Base-by-base conservation (phyloP, 2,797 vertebrate species). In the Chelon auratus region DNA sequence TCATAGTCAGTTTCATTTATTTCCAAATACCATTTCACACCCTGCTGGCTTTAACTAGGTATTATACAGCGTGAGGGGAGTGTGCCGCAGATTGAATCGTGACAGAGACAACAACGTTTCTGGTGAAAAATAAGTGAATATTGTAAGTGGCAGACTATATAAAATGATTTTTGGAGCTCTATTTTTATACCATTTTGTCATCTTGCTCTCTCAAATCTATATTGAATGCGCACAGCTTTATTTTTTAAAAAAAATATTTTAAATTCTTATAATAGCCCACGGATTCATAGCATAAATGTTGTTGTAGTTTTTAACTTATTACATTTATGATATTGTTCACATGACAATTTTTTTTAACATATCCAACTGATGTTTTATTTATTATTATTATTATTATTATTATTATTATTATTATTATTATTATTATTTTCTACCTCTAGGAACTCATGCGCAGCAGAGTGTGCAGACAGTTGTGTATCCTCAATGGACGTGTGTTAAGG, bases 21-120 rank as follows among this genome's bases (percentile, higher is more conserved):
- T 98, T 97, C 96, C 97, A 97, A 98, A 97, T 96, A 97, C 96
- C 96, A 98, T 97, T 98, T 98, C 97, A 98, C 97, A 97, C 96
- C 96, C 97, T 97, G 96, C 97, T 98, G 96, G 96, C 96, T 98
- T 97, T 97, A 97, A 97, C 94, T 94, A 94, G 94, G 93, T 94
- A 94, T 94, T 94, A 94, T 94, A 96, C 96, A 97, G 96, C 96
- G 91, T 95, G 96, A 93, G 93, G 91, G 94, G 96, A 96, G 95
- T 95, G 95, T 93, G 95, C 95, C 92, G 94, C 95, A 97, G 97
- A 97, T 97, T 97, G 96, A 98, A 97, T 97, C 95, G 95, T 97
- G 97, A 97, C 96, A 97, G 96, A 97, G 96, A 97, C 97, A 97
- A 96, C 96, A 91, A 82, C 73, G 80, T 86, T 89, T 87, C 85